Base-by-base conservation (phyloP, 2,888 invertebrate genomes). In the Tetrapedia diversipes region DNA sequence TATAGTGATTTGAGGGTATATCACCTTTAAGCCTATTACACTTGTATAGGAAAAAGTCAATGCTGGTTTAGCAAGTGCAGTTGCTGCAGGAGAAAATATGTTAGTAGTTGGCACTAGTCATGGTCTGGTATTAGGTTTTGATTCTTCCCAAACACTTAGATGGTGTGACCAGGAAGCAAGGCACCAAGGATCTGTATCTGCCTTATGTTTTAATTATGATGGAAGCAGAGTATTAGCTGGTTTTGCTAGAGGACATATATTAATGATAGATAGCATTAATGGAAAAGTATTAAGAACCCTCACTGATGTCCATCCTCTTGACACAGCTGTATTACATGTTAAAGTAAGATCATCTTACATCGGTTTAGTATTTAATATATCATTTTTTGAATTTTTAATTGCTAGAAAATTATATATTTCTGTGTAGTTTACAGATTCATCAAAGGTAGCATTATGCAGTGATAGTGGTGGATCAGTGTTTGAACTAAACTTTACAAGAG, bases 381-480 rank as follows among this genome's bases (percentile, higher is more conserved):
- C 39, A 29, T 19, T 10, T 32, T 51, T 27, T 16, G 6, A 16
- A 37, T 1, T 22, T 34, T 34, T 24, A 16, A 11, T 24, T 34
- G 7, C 10, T 37, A 22, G 19, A 2, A 45, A 29, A 22, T 14
- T 19, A 47, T 3, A 8, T 37, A n/a, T 34, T 32, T 41, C 7
- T 60, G 6, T 53, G 39, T 87, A 95, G 94, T 95, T 95, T 88
- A 95, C 96, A 79, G 96, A 95, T 88, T 94, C 94, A 79, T 94
- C 95, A 6, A 95, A 95, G 32, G 90, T 97, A 72, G 97, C 97
- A 0, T 92, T 97, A 37, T 96, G 96, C 85, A 96, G 97, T 24
- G 99, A 99, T 89, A 97, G 97, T 56, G 97, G 98, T 2, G 99
- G 99, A 0, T 99, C 98, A 0, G 98, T 99, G 1, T 99, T 98